Conservation (phyloP, 2,113 vertebrate genomes). For the Calyptomena viridis region DNA sequence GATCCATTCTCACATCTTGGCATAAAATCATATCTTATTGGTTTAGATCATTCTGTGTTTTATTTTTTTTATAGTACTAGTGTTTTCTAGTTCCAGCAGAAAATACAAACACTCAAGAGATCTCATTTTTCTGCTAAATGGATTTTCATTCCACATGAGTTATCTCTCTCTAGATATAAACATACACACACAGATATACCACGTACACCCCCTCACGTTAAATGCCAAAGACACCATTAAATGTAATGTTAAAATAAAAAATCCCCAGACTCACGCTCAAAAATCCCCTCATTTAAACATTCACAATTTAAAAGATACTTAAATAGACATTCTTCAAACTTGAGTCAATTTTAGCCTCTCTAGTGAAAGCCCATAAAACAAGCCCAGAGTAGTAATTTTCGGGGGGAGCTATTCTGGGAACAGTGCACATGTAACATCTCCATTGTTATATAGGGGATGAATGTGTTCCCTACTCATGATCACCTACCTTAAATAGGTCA, state of each 20-base stretch:
- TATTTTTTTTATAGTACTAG: slow-evolving; percentile 46
- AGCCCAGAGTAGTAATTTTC: not conserved
- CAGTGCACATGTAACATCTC: not conserved
- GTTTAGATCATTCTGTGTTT: slow-evolving; percentile 61
- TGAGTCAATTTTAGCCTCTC: slow-evolving; percentile 60
- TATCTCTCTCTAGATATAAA: slow-evolving; percentile 59
- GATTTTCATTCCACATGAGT: slow-evolving; percentile 63
- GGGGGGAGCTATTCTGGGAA: slow-evolving; percentile 29
- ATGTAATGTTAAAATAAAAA: slow-evolving; percentile 58
- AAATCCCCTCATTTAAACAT: slow-evolving; percentile 41
- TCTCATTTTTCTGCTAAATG: slow-evolving; percentile 69
- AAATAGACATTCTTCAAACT: slow-evolving; percentile 56
- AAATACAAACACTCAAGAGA: slow-evolving; percentile 65
- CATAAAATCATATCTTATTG: slow-evolving; percentile 72
- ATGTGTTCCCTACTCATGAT: not conserved
- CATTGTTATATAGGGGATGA: not conserved
- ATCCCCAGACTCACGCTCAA: not conserved
- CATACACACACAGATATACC: slow-evolving; percentile 45
- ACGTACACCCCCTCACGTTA: slow-evolving; percentile 42
- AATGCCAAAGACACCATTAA: slow-evolving; percentile 62
- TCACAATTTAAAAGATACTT: slow-evolving; percentile 57
- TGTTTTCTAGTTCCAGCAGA: slow-evolving; percentile 67
- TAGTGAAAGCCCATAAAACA: slow-evolving; percentile 31
- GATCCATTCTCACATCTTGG: slow-evolving; percentile 64
- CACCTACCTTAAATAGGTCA: slow-evolving; percentile 48